Conservation (phyloP, 2,113 vertebrate species). For the Herpetotheres cachinnans region DNA sequence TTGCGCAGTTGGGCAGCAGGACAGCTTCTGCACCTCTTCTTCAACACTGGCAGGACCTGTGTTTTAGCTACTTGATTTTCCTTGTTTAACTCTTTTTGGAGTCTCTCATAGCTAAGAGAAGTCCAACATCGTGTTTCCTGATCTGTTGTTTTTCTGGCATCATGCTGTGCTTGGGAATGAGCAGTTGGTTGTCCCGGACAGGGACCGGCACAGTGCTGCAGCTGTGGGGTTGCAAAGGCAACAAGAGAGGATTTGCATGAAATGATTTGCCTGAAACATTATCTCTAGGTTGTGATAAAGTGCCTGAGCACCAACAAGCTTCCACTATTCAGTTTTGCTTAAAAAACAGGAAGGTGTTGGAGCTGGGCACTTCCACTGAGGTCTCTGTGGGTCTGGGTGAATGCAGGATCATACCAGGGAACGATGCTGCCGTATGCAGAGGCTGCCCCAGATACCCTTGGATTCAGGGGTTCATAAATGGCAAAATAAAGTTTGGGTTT, state of each 20-base stretch:
- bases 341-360: not conserved
- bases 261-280: not conserved
- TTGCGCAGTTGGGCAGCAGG: not conserved
- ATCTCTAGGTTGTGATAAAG: not conserved
- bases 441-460: not conserved
- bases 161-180: fast-evolving
- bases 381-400: not conserved
- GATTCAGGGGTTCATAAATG: not conserved
- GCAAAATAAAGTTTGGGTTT: not conserved
- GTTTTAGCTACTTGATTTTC: not conserved
- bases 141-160: not conserved
- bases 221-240: not conserved
- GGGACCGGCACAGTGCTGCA: not conserved
- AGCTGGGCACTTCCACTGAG: not conserved
- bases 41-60: not conserved
- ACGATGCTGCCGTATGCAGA: fast-evolving
- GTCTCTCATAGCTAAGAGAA: not conserved
- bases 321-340: not conserved
- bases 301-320: not conserved
- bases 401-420: not conserved
- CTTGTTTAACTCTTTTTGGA: not conserved
- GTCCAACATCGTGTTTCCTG: not conserved
- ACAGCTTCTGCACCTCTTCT: not conserved
- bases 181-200: not conserved
- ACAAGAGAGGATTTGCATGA: not conserved